Conservation (phyloP, 1,140 invertebrate genomes). For the Leguminivora glycinivorella region DNA sequence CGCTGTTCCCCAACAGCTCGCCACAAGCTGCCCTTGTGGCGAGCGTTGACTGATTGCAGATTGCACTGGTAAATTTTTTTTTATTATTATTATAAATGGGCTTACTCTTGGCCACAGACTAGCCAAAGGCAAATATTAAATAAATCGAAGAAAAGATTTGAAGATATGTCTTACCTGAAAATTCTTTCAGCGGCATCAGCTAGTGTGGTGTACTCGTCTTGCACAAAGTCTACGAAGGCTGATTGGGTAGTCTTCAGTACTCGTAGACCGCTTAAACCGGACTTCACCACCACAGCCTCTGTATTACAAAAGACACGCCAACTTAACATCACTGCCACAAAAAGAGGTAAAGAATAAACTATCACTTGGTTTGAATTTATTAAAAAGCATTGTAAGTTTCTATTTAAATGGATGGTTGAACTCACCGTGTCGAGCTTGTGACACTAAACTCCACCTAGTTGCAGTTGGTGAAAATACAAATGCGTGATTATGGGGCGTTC, state of each 20-base stretch:
- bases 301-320: conserved; percentile 38
- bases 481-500: conserved; percentile 85
- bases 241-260: conserved; percentile 89
- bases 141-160: background rate
- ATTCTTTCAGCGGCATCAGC: conserved; percentile 86
- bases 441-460: conserved; percentile 83
- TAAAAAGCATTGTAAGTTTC: background rate
- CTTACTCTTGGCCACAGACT: too few species aligned
- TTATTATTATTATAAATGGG: too few species aligned
- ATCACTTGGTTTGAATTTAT: background rate
- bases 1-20: too few species aligned
- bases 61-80: too few species aligned
- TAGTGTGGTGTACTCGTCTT: conserved; percentile 87
- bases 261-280: conserved; percentile 83
- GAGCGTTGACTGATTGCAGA: too few species aligned
- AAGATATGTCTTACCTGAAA: conserved; percentile 58
- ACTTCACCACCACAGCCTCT: conserved; percentile 81
- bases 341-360: conserved; percentile 18
- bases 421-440: conserved; percentile 82
- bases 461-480: conserved; percentile 84
- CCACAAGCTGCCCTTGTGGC: too few species aligned
- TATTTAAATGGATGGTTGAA: conserved; percentile 25
- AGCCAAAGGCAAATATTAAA: background rate
- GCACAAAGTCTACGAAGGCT: conserved; percentile 87
- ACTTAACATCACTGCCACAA: conserved; percentile 12